Conservation (phyloP, 2,113 vertebrate species). For the Ammospiza nelsoni region DNA sequence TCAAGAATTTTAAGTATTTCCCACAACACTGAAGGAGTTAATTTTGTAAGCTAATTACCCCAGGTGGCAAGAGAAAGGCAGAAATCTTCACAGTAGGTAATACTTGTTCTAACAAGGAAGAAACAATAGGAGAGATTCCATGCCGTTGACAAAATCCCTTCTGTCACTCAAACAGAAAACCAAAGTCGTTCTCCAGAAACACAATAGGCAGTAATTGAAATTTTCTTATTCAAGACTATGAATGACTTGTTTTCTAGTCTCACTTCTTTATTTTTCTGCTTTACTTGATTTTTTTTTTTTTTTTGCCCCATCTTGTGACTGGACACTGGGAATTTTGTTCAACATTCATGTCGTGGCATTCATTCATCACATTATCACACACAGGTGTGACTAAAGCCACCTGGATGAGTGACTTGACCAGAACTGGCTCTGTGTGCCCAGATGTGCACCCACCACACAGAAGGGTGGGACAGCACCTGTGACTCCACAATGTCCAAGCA, state of each 20-base stretch:
- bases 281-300: not conserved
- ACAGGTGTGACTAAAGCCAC: not conserved
- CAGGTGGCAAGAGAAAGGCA: not conserved
- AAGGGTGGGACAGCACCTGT: not conserved
- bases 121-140: not conserved
- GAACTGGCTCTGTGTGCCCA: not conserved
- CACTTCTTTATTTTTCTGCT: not conserved
- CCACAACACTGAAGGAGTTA: not conserved
- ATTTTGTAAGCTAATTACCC: not conserved
- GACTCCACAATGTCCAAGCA: not conserved
- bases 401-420: not conserved
- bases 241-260: not conserved
- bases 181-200: not conserved
- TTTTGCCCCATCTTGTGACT: not conserved
- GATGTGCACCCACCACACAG: not conserved
- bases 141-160: not conserved
- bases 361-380: not conserved
- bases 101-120: not conserved
- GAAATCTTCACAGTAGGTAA: not conserved
- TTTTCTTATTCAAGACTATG: not conserved
- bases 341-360: fast-evolving
- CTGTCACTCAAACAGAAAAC: not conserved
- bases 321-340: not conserved
- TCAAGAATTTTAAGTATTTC: not conserved
- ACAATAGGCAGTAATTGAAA: not conserved